These are phyloP conservation scores for Sorex maritimensis DNA, from an alignment of 2,797 vertebrate species.

Conservation along the genomic window DNA sequence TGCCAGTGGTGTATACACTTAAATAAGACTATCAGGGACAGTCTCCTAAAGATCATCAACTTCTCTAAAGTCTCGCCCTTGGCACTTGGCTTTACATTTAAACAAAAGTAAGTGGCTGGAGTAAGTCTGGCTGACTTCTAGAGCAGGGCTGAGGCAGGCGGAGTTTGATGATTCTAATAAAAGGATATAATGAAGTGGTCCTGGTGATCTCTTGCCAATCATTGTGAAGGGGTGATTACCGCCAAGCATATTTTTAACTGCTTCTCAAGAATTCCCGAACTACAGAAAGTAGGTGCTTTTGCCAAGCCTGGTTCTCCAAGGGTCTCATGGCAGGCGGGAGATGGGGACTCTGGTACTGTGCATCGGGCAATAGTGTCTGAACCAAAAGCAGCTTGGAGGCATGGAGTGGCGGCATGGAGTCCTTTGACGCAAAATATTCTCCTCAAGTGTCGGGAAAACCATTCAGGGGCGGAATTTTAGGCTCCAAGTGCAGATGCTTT, in stretches of 20 bases:
- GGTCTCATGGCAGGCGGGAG: too few relatives aligned
- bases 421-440: too few relatives aligned
- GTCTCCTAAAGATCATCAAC: neutral
- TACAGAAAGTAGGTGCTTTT: neutral
- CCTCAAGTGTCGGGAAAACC: too few relatives aligned
- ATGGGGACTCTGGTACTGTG: too few relatives aligned
- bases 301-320: rapidly evolving
- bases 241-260: neutral
- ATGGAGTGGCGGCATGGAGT: too few relatives aligned
- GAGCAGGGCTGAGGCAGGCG: neutral
- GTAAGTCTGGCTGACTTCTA: neutral
- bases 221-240: neutral
- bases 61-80: too few relatives aligned
- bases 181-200: neutral
- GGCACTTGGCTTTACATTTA: too few relatives aligned
- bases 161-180: neutral
- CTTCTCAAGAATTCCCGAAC: neutral
- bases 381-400: too few relatives aligned
- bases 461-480: too few relatives aligned
- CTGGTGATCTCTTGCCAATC: neutral
- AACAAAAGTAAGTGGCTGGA: too few relatives aligned
- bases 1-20: neutral
- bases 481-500: too few relatives aligned
- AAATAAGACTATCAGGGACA: neutral
- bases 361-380: too few relatives aligned